Evolutionary conservation across 92 coral and sea anemone genomes (phyloP).

Genomic region (Actinernus sp.): DNA sequence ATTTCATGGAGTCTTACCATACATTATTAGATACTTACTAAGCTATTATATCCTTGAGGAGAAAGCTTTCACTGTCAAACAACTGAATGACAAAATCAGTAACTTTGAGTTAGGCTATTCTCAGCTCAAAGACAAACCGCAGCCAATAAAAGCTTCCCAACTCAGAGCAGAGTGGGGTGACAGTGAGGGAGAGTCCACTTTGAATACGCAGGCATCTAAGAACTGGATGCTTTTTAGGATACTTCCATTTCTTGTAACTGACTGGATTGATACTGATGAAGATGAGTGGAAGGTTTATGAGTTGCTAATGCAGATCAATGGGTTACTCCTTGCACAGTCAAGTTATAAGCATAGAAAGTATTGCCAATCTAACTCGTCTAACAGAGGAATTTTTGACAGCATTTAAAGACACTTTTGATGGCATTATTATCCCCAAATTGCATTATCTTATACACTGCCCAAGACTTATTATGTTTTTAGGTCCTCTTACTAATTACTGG

Average conservation of each 20-base stretch:
- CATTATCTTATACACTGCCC: too few species aligned
- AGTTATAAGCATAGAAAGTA: slow-evolving; percentile 23
- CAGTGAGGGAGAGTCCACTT: slow-evolving; percentile 7
- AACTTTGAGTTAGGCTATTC: slow-evolving; percentile 30
- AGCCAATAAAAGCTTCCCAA: background rate
- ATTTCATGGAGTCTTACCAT: slow-evolving; percentile 58
- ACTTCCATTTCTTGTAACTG: slow-evolving; percentile 27
- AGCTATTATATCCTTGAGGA: slow-evolving; percentile 14
- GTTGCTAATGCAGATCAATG: slow-evolving; percentile 18
- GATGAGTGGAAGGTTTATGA: slow-evolving; percentile 29
- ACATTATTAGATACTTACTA: slow-evolving; percentile 19
- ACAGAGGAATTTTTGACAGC: slow-evolving; percentile 15
- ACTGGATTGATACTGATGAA: slow-evolving; percentile 26
- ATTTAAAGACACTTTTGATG: too few species aligned
- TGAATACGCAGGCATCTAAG: slow-evolving; percentile 31
- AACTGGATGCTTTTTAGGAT: slow-evolving; percentile 30
- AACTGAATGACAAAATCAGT: slow-evolving; percentile 16
- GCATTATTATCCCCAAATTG: too few species aligned
- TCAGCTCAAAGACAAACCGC: slow-evolving; percentile 25
- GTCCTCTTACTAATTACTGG: too few species aligned
- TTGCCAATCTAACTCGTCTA: slow-evolving; percentile 27
- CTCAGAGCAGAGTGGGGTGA: slow-evolving; percentile 34
- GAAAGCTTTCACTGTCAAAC: slow-evolving; percentile 32
- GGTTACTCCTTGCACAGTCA: slow-evolving; percentile 40
- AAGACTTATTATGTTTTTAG: too few species aligned